phyloP scores from a whole-genome alignment of 2,888 invertebrate species.

The Marasmarcha lunaedactyla region DNA sequence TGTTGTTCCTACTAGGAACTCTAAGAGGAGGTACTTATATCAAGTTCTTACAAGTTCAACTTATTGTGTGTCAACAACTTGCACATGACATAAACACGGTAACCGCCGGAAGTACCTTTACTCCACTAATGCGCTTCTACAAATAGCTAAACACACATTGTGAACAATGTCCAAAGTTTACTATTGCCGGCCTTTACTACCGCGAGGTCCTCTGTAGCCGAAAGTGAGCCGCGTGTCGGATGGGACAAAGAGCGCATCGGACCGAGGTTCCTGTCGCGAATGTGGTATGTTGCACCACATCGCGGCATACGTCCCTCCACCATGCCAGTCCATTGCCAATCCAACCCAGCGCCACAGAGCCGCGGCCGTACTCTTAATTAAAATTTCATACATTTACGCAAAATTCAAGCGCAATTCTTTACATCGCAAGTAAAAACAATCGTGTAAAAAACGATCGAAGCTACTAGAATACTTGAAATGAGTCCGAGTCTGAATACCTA shows the following conservation, averaged over 20 bases:
- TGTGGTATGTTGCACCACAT: slow-evolving; percentile 11
- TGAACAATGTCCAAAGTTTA: too few relatives aligned
- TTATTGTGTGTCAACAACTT: too few relatives aligned
- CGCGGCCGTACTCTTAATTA: not conserved
- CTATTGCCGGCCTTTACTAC: too few relatives aligned
- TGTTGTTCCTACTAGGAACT: too few relatives aligned
- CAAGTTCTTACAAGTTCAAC: too few relatives aligned
- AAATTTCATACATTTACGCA: not conserved
- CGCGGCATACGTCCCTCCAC: not conserved
- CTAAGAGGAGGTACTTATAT: too few relatives aligned
- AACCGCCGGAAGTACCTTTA: too few relatives aligned
- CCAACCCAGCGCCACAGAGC: not conserved
- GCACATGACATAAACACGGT: too few relatives aligned
- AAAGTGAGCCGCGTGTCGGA: slow-evolving; percentile 46
- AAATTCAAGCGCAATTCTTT: not conserved
- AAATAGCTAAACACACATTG: too few relatives aligned
- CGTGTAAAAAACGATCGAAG: not conserved
- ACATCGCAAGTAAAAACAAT: not conserved
- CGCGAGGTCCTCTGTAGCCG: slow-evolving; percentile 12
- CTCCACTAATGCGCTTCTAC: too few relatives aligned
- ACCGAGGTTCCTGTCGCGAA: slow-evolving; percentile 49
- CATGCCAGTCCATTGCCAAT: slow-evolving; percentile 1
- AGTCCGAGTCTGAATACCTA: too few relatives aligned
- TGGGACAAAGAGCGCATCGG: slow-evolving; percentile 49
- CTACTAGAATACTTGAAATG: too few relatives aligned